Conservation (phyloP, 2,888 invertebrate species). For the Schizaphis graminum region DNA sequence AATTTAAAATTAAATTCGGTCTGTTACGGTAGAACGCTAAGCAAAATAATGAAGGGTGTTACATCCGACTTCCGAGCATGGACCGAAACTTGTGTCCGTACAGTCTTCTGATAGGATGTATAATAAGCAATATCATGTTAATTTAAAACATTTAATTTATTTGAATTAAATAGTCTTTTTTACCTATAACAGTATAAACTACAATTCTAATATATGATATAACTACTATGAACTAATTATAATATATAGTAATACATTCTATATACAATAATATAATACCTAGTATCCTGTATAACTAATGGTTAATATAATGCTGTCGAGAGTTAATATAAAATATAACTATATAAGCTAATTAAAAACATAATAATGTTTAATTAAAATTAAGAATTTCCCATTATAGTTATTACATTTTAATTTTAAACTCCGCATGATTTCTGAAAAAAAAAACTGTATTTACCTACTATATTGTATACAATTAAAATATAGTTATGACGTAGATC, state of each 20-base stretch:
- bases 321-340: neutral
- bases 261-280: neutral
- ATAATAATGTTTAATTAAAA: neutral
- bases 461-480: neutral
- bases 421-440: neutral
- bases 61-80: neutral
- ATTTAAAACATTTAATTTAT: neutral
- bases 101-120: neutral
- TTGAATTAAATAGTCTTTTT: neutral
- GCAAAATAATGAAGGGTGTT: neutral
- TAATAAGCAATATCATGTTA: neutral
- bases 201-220: neutral
- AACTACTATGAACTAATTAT: neutral
- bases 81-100: neutral
- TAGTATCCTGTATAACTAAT: neutral
- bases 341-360: neutral
- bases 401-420: neutral
- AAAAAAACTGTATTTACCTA: neutral
- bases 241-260: neutral
- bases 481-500: neutral
- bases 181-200: neutral
- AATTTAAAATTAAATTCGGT: neutral
- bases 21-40: neutral
- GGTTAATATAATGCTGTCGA: neutral
- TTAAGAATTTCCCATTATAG: neutral